Conservation (phyloP, 2,888 invertebrate genomes). For the Aphodius sticticus region DNA sequence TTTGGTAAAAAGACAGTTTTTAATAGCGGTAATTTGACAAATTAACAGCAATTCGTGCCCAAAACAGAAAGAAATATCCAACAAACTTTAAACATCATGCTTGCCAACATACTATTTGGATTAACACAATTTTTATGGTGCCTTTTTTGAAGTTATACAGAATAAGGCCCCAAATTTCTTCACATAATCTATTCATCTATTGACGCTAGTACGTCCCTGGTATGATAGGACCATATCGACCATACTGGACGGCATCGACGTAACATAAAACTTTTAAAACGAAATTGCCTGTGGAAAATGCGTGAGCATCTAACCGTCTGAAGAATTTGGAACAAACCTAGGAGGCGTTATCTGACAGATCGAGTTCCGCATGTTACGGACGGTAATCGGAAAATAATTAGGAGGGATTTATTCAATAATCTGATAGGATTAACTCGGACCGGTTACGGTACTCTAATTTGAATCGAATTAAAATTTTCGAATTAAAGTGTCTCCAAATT, state of each 20-base stretch:
- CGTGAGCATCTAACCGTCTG: not conserved
- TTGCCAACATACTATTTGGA: too few relatives aligned
- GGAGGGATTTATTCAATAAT: not conserved
- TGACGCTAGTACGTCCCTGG: not conserved
- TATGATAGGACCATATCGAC: not conserved
- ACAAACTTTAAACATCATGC: too few relatives aligned
- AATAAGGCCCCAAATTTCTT: too few relatives aligned
- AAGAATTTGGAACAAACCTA: not conserved
- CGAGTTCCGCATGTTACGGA: not conserved
- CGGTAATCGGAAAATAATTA: not conserved
- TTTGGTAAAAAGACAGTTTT: too few relatives aligned
- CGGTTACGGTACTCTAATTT: not conserved
- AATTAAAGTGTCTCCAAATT: not conserved
- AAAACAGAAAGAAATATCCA: too few relatives aligned
- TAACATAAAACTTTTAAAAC: not conserved
- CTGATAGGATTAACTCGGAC: not conserved
- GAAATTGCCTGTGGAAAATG: not conserved
- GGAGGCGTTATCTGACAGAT: not conserved
- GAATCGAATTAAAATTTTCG: not conserved
- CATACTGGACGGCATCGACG: not conserved
- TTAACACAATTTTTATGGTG: too few relatives aligned
- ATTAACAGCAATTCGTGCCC: too few relatives aligned
- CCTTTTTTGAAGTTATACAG: too few relatives aligned
- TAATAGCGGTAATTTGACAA: too few relatives aligned
- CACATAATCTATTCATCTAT: not conserved